A percentile compares a stretch with the other conserved stretches of the same genome.
phyloP scores from a whole-genome alignment of 2,888 invertebrate species.

The Drosophila subquinaria region DNA sequence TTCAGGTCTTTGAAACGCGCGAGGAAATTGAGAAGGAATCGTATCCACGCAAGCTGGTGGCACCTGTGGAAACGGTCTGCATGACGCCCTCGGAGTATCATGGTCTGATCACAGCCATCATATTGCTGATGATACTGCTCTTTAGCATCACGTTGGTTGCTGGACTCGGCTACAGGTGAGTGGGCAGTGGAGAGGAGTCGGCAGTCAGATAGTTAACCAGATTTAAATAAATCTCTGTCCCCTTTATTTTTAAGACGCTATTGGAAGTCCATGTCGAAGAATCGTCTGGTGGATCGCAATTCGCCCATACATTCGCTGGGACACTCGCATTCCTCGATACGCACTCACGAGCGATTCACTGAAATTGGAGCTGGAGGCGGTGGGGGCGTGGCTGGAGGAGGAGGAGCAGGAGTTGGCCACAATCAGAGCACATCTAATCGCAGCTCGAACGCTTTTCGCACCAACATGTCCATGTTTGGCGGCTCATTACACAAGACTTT shows the following conservation, averaged over 20 bases:
- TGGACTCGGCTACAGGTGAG: conserved; percentile 91
- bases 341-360: conserved; percentile 85
- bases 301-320: conserved; percentile 85
- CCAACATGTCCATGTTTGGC: conserved; percentile 88
- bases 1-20: conserved; percentile 92
- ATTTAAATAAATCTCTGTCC: not conserved
- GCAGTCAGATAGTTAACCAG: not conserved
- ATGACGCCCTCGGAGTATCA: conserved; percentile 94
- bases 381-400: conserved; percentile 27
- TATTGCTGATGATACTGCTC: conserved; percentile 90
- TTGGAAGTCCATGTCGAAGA: conserved; percentile 92
- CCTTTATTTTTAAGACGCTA: conserved; percentile 87
- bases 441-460: conserved; percentile 80
- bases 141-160: conserved; percentile 91
- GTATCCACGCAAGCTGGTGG: conserved; percentile 88
- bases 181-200: not conserved
- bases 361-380: conserved; percentile 67
- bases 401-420: conserved; percentile 44
- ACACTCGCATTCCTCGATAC: conserved; percentile 85
- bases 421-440: conserved; percentile 79
- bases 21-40: conserved; percentile 89
- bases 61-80: conserved; percentile 90
- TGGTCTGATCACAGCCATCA: conserved; percentile 92
- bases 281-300: conserved; percentile 87
- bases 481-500: conserved; percentile 90